phyloP scores from a whole-genome alignment of 2,888 invertebrate species.

The Harpagoxenus sublaevis region DNA sequence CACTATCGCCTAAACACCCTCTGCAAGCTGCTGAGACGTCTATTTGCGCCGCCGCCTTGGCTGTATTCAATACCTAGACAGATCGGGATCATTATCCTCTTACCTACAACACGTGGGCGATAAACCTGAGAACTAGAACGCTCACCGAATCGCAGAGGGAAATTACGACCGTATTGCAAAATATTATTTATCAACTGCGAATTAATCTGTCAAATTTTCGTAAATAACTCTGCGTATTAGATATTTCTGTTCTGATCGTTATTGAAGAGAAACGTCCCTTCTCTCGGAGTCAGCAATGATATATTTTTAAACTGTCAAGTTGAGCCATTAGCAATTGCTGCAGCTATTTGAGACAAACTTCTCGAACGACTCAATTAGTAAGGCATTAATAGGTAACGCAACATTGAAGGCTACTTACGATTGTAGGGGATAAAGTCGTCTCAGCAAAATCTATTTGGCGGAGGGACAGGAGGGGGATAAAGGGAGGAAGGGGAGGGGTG shows the following conservation, averaged over 20 bases:
- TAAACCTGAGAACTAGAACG: neutral
- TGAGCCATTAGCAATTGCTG: neutral
- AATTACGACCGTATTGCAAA: neutral
- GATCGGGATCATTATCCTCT: slow-evolving; percentile 27
- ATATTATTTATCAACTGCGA: neutral
- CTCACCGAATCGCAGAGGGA: neutral
- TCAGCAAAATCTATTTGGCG: neutral
- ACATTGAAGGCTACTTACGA: slow-evolving; percentile 24
- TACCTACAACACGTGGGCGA: slow-evolving; percentile 1
- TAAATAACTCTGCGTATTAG: neutral
- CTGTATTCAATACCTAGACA: slow-evolving; percentile 42
- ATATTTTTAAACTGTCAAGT: neutral
- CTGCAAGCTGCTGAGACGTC: slow-evolving; percentile 38
- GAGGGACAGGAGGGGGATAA: no score
- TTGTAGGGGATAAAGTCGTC: slow-evolving; percentile 31
- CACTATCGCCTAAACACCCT: slow-evolving; percentile 24
- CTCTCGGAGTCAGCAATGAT: neutral
- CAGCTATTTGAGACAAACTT: slow-evolving; percentile 14
- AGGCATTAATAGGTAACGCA: slow-evolving; percentile 18
- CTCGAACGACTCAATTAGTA: neutral
- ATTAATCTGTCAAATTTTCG: neutral
- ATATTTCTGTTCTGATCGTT: neutral
- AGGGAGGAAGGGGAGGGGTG: no score
- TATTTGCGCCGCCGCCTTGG: slow-evolving; percentile 36
- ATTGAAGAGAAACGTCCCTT: neutral